These are phyloP conservation scores for Triplophysa siluroides DNA, from an alignment of 2,113 vertebrate genomes.

Conservation along the genomic window DNA sequence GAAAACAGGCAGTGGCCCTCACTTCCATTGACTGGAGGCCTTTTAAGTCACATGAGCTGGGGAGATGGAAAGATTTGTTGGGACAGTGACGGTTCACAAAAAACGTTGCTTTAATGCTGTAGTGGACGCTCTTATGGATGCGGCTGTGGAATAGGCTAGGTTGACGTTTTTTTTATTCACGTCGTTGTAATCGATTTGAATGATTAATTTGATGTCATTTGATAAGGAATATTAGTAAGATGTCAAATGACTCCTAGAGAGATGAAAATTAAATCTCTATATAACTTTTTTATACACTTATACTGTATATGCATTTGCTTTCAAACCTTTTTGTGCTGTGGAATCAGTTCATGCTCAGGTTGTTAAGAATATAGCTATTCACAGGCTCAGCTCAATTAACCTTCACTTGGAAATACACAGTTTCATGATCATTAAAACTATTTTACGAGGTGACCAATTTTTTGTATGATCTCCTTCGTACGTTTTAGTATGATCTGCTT, in stretches of 20 bases:
- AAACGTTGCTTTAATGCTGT: background rate
- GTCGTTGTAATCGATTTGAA: background rate
- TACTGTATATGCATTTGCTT: background rate
- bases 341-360: background rate
- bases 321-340: background rate
- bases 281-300: background rate
- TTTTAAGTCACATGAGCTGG: background rate
- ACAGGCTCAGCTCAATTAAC: background rate
- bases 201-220: background rate
- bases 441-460: too few relatives aligned
- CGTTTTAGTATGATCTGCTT: too few relatives aligned
- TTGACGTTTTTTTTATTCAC: background rate
- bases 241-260: background rate
- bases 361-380: constrained; percentile 5
- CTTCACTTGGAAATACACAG: background rate
- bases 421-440: too few relatives aligned
- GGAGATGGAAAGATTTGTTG: constrained; percentile 1
- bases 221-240: background rate
- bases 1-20: constrained; percentile 52
- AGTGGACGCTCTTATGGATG: background rate
- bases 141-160: background rate
- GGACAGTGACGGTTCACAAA: background rate
- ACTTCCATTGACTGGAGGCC: constrained; percentile 12
- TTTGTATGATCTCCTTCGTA: too few relatives aligned
- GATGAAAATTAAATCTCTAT: background rate